These are phyloP conservation scores for Cosmorhoe ocellata DNA, from an alignment of 2,888 invertebrate species.

Conservation along the genomic window DNA sequence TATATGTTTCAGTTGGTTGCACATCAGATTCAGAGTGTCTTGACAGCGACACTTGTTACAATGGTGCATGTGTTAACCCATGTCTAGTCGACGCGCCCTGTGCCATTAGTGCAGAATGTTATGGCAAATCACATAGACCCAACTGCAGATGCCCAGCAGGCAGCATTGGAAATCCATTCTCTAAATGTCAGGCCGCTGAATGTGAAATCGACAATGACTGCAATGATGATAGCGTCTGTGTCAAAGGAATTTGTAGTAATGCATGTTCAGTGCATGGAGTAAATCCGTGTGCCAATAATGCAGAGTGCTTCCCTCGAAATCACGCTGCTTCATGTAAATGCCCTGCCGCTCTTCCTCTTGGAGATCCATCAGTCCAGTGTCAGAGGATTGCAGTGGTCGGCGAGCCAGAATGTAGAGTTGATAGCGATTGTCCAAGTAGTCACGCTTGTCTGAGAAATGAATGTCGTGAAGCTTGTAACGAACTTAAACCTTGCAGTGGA, in stretches of 20 bases:
- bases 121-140: conserved; percentile 89
- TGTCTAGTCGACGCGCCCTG: conserved; percentile 91
- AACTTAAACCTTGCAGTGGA: conserved; percentile 88
- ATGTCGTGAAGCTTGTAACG: conserved; percentile 90
- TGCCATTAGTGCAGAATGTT: conserved; percentile 92
- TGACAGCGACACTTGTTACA: conserved; percentile 91
- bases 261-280: conserved; percentile 86
- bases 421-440: conserved; percentile 90
- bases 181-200: conserved; percentile 89
- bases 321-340: conserved; percentile 92
- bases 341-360: conserved; percentile 89
- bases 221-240: conserved; percentile 88
- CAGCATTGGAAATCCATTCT: conserved; percentile 90
- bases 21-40: conserved; percentile 91
- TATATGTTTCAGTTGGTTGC: conserved; percentile 86
- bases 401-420: conserved; percentile 88
- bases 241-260: conserved; percentile 88
- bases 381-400: conserved; percentile 74
- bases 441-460: conserved; percentile 90
- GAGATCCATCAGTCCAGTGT: conserved; percentile 91
- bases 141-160: conserved; percentile 91
- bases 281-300: conserved; percentile 92
- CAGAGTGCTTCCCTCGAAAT: conserved; percentile 90
- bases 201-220: conserved; percentile 91
- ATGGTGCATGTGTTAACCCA: conserved; percentile 91